Evolutionary conservation across 2,113 vertebrate species (phyloP).

Genomic region (Varanus komodoensis): DNA sequence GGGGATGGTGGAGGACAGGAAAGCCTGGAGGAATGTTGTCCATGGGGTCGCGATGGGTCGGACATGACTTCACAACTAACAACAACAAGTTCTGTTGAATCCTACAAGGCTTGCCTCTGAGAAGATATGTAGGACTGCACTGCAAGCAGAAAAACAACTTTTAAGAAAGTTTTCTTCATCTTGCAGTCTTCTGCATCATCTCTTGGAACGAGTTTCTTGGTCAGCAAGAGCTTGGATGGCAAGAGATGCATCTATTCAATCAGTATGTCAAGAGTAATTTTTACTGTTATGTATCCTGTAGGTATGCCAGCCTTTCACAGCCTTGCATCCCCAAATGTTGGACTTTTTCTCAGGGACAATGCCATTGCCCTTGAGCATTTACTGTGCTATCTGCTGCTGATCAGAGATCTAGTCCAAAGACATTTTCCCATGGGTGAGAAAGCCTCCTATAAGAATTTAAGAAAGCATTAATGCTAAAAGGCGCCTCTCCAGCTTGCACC

Average conservation of each 20-base stretch:
- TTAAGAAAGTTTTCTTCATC: background rate
- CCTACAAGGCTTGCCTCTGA: background rate
- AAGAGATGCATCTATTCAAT: background rate
- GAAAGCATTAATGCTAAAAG: background rate
- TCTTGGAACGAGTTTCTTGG: background rate
- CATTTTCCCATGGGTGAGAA: background rate
- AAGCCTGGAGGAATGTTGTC: no score
- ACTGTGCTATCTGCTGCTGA: background rate
- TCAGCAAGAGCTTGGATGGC: background rate
- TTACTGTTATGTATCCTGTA: background rate
- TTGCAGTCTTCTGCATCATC: background rate
- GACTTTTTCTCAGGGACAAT: no score
- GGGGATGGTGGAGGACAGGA: no score
- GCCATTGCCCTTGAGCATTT: background rate
- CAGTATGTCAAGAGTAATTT: background rate
- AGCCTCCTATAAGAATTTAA: background rate
- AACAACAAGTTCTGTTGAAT: background rate
- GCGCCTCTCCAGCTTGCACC: background rate
- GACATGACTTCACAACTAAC: no score
- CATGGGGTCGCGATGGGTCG: no score
- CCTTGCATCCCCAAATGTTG: background rate
- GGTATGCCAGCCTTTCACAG: background rate
- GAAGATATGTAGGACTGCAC: background rate
- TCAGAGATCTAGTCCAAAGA: no score
- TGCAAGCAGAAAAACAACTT: background rate